Percentiles rank a stretch among this genome's conserved stretches.
Evolutionary conservation across 2,797 vertebrate species (phyloP).

Genomic region (Coreius guichenoti): DNA sequence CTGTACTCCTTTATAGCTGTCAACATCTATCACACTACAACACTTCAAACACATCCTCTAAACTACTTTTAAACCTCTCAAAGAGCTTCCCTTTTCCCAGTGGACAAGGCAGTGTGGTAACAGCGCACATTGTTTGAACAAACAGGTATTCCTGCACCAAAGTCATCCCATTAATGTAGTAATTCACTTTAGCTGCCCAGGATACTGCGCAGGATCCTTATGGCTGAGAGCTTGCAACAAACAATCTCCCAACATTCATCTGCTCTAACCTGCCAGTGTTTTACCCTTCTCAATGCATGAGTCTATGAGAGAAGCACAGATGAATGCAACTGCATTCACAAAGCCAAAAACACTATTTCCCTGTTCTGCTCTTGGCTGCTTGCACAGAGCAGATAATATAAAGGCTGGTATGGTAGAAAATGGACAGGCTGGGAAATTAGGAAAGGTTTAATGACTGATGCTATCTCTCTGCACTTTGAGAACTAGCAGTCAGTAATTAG

Average conservation of each 20-base stretch:
- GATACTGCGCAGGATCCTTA: not conserved
- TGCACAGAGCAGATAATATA: conserved; percentile 11
- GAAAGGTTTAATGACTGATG: conserved; percentile 42
- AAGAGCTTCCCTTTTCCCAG: not conserved
- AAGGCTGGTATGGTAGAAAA: conserved; percentile 22
- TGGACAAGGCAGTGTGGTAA: not conserved
- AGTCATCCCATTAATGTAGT: not conserved
- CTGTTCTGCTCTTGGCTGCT: conserved; percentile 26
- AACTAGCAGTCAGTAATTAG: conserved; percentile 41
- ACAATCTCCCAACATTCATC: not conserved
- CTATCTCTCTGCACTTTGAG: conserved; percentile 36
- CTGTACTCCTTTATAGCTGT: conserved; percentile 31
- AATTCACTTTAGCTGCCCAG: not conserved
- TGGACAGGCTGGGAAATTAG: conserved; percentile 35
- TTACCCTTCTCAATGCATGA: not conserved
- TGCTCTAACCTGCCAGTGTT: not conserved
- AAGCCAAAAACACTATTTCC: not conserved
- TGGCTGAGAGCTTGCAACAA: not conserved
- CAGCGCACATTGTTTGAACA: not conserved
- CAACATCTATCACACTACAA: conserved; percentile 1
- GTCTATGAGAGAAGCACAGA: conserved; percentile 18
- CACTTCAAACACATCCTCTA: conserved; percentile 17
- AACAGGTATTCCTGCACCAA: not conserved
- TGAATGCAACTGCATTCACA: not conserved
- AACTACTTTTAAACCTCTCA: conserved; percentile 17